Percentiles rank a stretch among this genome's conserved stretches.
phyloP scores from a whole-genome alignment of 2,888 invertebrate species.

The Baccha elongata region DNA sequence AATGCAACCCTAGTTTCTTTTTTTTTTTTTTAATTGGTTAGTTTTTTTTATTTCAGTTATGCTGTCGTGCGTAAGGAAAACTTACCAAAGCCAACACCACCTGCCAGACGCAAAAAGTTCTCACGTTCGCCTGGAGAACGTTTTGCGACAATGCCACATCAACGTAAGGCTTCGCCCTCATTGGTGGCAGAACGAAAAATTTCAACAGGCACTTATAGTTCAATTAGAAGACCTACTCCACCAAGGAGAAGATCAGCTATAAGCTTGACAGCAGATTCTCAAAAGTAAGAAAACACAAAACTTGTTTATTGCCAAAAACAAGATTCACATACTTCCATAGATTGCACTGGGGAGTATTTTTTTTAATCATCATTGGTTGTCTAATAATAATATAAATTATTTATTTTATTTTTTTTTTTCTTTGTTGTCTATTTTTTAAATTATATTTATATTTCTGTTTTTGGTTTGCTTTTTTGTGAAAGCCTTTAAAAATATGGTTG shows the following conservation, averaged over 20 bases:
- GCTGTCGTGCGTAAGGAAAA: slow-evolving; percentile 89
- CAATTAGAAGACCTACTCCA: slow-evolving; percentile 83
- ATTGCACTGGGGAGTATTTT: slow-evolving; percentile 53
- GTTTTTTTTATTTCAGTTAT: slow-evolving; percentile 84
- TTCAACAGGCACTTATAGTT: slow-evolving; percentile 86
- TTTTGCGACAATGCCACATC: slow-evolving; percentile 87
- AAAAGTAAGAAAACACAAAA: slow-evolving; percentile 76
- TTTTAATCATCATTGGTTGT: slow-evolving; percentile 27
- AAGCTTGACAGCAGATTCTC: slow-evolving; percentile 82
- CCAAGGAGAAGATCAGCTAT: slow-evolving; percentile 86
- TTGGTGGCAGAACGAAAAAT: slow-evolving; percentile 85
- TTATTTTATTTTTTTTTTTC: slow-evolving; percentile 48
- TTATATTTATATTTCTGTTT: slow-evolving; percentile 49
- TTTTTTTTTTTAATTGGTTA: slow-evolving; percentile 53
- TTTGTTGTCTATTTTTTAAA: slow-evolving; percentile 4
- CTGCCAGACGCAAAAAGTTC: slow-evolving; percentile 84
- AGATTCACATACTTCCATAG: slow-evolving; percentile 55
- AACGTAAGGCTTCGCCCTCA: slow-evolving; percentile 79
- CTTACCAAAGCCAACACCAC: slow-evolving; percentile 85
- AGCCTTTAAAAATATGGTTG: slow-evolving; percentile 36
- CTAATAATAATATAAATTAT: no score
- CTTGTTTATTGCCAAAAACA: slow-evolving; percentile 50
- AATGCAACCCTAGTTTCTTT: slow-evolving; percentile 38
- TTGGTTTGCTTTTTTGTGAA: slow-evolving; percentile 70
- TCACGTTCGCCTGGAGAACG: slow-evolving; percentile 85